A percentile compares a stretch with the other conserved stretches of the same genome.
phyloP scores from a whole-genome alignment of 2,113 vertebrate species.

The Plestiodon gilberti region DNA sequence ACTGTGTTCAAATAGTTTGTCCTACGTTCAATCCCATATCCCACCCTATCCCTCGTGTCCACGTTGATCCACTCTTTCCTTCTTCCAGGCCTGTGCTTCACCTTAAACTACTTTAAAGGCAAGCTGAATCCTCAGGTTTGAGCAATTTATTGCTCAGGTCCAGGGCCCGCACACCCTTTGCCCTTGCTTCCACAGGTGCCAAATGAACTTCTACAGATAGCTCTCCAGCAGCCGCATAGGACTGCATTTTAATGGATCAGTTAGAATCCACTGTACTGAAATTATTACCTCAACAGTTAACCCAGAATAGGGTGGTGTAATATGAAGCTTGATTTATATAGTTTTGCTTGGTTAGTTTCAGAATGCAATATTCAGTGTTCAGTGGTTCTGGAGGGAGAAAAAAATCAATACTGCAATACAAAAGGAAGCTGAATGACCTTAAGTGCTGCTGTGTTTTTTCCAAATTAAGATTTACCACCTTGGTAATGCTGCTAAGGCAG shows the following conservation, averaged over 20 bases:
- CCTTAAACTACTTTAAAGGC: neutral
- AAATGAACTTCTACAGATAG: neutral
- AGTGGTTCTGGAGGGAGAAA: neutral
- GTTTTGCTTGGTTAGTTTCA: slow-evolving; percentile 26
- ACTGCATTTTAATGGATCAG: slow-evolving; percentile 40
- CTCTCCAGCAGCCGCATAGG: neutral
- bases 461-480: slow-evolving; percentile 18
- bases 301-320: slow-evolving; percentile 48
- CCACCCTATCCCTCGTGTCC: too few species aligned
- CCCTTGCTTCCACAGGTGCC: slow-evolving; percentile 26
- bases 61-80: neutral
- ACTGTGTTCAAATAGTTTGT: too few species aligned
- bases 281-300: slow-evolving; percentile 65
- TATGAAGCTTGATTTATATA: slow-evolving; percentile 41
- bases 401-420: slow-evolving; percentile 8
- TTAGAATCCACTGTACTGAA: slow-evolving; percentile 41
- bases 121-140: neutral
- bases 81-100: neutral
- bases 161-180: neutral
- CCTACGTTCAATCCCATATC: too few species aligned
- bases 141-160: neutral
- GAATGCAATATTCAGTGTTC: slow-evolving; percentile 2
- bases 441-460: neutral
- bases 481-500: neutral
- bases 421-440: slow-evolving; percentile 14